Percentiles rank a stretch among this genome's conserved stretches.
Conservation (phyloP, 1,140 invertebrate genomes). For the Dreissena polymorpha region DNA sequence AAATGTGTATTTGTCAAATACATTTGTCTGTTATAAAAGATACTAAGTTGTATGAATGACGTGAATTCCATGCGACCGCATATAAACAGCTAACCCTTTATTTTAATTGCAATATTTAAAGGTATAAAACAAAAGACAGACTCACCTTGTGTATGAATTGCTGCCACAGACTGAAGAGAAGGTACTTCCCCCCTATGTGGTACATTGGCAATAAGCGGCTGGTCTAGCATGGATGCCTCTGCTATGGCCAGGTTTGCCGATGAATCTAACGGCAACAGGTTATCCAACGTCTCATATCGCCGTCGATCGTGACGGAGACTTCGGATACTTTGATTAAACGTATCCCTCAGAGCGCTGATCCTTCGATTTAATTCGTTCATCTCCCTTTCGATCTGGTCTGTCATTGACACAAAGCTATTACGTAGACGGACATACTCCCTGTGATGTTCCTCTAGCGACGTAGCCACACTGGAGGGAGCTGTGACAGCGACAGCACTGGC, state of each 20-base stretch:
- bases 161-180: too few relatives aligned
- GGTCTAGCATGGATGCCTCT: neutral
- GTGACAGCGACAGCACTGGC: neutral
- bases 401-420: constrained; percentile 62
- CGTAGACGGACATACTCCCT: constrained; percentile 47
- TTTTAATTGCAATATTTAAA: too few relatives aligned
- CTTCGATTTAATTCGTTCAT: constrained; percentile 67
- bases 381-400: constrained; percentile 63
- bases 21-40: too few relatives aligned
- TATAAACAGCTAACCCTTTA: too few relatives aligned
- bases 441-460: constrained; percentile 1
- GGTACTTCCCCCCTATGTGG: neutral
- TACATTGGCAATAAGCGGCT: neutral
- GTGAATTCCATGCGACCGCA: too few relatives aligned
- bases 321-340: constrained; percentile 61
- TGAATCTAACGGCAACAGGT: constrained; percentile 30
- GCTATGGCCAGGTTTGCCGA: constrained; percentile 32
- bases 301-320: constrained; percentile 59
- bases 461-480: neutral
- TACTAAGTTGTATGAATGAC: too few relatives aligned
- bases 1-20: too few relatives aligned
- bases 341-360: constrained; percentile 64
- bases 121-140: too few relatives aligned
- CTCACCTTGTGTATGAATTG: too few relatives aligned
- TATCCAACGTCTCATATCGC: constrained; percentile 33